Evolutionary conservation across 2,113 vertebrate species (phyloP), one percentile per base, ranked within the genome.

Genomic region (Theristicus caerulescens): DNA sequence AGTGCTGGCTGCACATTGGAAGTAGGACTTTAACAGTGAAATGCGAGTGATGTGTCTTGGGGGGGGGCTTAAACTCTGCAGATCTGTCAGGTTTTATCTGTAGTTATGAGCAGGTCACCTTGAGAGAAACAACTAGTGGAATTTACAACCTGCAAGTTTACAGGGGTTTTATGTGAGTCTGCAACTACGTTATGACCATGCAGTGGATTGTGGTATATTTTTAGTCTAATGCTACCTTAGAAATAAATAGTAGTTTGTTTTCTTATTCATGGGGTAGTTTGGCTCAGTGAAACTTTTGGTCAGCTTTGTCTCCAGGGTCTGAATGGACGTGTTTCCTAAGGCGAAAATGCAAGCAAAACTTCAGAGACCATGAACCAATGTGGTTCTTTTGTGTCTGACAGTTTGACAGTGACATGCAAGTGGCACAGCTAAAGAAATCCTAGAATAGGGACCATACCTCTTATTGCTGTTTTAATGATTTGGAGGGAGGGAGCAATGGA

Each of bases 361-460:
- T 57, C 1, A 44, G 40, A 54, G 58, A 32, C 16, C 9, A 4
- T 0, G 0, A 54, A 58, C 15, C 4, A 2, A 61, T 62, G 26
- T 57, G 46, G 8, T 77, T 93, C 36, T 88, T 67, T 19, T 26
- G 14, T 18, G 9, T 61, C 64, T 86, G 54, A 20, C 24, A 22
- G 25, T 49, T n/a, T 91, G 44, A 36, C 32, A 52, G 59, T 49
- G 34, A 59, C 7, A 5, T 26, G 19, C 38, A 40, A 61, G 81
- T 46, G 52, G 25, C 9, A 8, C 26, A 29, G 19, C 22, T 20
- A 44, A 55, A 70, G 71, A 52, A 74, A 65, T 79, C 42, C 22
- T n/a, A 8, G 25, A 16, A 11, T 7, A 49, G 38, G n/a, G 46
- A 73, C 51, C 0, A 0, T 36, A 49, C 25, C 21, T 89, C 17